Evolutionary conservation across 1,140 invertebrate species (phyloP).

Genomic region (Lucilia sericata): DNA sequence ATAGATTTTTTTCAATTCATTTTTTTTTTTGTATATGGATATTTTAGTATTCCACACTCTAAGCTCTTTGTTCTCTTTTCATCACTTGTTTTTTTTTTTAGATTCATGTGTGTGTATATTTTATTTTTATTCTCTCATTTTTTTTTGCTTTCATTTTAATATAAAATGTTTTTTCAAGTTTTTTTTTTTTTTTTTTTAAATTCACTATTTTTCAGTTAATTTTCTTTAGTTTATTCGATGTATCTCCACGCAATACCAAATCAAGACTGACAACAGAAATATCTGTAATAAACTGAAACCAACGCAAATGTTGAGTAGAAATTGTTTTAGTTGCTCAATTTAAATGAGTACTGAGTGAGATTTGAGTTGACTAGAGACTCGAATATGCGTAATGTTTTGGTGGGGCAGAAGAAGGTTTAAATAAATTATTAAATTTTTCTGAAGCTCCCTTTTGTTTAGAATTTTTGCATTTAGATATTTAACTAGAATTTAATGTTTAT

Average conservation of each 20-base stretch:
- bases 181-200: too few species aligned
- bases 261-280: conserved; percentile 33
- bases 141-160: conserved; percentile 11
- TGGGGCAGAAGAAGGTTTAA: not conserved
- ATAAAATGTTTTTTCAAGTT: conserved; percentile 12
- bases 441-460: not conserved
- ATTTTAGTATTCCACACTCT: conserved; percentile 27
- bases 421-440: not conserved
- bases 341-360: conserved; percentile 12
- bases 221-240: conserved; percentile 1
- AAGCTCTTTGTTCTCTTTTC: conserved; percentile 17
- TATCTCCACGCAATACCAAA: conserved; percentile 36
- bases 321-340: not conserved
- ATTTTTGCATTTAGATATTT: not conserved
- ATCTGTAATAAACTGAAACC: not conserved
- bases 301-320: not conserved
- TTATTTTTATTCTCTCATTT: conserved; percentile 29
- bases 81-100: not conserved
- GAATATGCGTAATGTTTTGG: conserved; percentile 32
- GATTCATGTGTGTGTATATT: not conserved
- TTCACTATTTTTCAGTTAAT: conserved; percentile 4
- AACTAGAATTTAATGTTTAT: not conserved
- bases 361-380: not conserved
- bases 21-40: conserved; percentile 5
- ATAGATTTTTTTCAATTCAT: not conserved